These are phyloP conservation scores for Catharus minimus DNA, from an alignment of 2,113 vertebrate genomes.

Conservation along the genomic window DNA sequence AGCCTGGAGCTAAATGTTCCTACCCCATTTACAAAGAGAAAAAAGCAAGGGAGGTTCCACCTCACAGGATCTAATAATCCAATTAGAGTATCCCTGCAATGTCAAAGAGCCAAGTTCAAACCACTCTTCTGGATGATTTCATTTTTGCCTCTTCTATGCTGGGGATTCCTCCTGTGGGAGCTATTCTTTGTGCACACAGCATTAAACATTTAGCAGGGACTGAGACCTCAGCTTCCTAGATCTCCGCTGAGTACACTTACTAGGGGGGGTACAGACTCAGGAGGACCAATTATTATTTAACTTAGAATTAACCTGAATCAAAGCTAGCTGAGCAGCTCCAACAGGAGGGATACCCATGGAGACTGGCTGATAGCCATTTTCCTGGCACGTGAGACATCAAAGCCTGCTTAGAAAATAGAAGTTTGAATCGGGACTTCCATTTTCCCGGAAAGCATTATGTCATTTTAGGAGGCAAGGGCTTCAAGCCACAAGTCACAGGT, in stretches of 20 bases:
- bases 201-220: conserved; percentile 51
- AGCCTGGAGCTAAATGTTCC: not conserved
- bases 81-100: conserved; percentile 15
- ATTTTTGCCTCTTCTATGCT: conserved; percentile 11
- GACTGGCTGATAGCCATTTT: not conserved
- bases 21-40: not conserved
- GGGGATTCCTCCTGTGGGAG: conserved; percentile 36
- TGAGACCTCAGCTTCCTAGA: conserved; percentile 11
- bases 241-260: conserved; percentile 3
- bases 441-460: not conserved
- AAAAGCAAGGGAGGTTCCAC: not conserved
- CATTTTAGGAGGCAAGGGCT: not conserved
- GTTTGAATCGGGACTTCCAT: not conserved
- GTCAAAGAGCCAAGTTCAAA: conserved; percentile 36
- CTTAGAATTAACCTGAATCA: not conserved
- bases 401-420: not conserved
- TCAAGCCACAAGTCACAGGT: not conserved
- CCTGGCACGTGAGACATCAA: not conserved
- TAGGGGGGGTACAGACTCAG: not conserved
- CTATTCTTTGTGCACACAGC: conserved; percentile 1
- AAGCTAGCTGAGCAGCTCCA: not conserved
- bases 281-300: conserved; percentile 13
- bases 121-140: conserved; percentile 37
- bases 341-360: not conserved
- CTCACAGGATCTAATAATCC: conserved; percentile 37